phyloP scores from a whole-genome alignment of 2,888 invertebrate genomes.

The Dryomyza anilis region DNA sequence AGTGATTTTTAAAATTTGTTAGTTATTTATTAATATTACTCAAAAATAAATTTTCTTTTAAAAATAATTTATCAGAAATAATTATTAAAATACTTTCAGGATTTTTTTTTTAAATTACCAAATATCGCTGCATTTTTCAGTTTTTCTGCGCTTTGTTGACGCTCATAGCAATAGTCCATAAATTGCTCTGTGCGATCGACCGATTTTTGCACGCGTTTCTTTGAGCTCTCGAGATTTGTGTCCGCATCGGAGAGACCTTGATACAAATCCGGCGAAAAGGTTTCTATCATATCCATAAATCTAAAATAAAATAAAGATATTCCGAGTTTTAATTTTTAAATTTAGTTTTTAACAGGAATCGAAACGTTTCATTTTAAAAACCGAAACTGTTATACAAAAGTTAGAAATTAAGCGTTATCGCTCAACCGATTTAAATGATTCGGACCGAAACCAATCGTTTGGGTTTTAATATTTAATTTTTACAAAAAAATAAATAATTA shows the following conservation, averaged over 20 bases:
- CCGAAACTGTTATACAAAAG: too few relatives aligned
- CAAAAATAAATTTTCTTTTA: too few relatives aligned
- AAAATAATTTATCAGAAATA: not conserved
- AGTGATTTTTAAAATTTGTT: not conserved
- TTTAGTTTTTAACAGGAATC: too few relatives aligned
- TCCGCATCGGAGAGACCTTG: constrained; percentile 77
- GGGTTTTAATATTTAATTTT: too few relatives aligned
- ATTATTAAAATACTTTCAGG: not conserved
- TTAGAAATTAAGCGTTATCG: too few relatives aligned
- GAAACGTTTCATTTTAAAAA: too few relatives aligned
- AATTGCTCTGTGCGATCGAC: constrained; percentile 72
- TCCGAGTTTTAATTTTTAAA: too few relatives aligned
- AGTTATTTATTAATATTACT: too few relatives aligned
- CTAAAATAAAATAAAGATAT: constrained; percentile 50
- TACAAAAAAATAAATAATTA: constrained; percentile 48
- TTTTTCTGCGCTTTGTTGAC: constrained; percentile 66
- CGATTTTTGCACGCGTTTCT: constrained; percentile 75
- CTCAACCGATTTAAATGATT: too few relatives aligned
- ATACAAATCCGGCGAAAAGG: constrained; percentile 81
- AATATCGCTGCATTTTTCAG: constrained; percentile 62
- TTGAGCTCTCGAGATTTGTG: constrained; percentile 65
- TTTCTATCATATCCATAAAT: constrained; percentile 79
- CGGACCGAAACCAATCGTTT: too few relatives aligned
- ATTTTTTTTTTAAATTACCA: constrained; percentile 52
- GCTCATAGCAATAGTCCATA: constrained; percentile 72